Evolutionary conservation across 1,140 invertebrate genomes (phyloP), one percentile per base, ranked within the genome.

Genomic region (Drosophila triauraria): DNA sequence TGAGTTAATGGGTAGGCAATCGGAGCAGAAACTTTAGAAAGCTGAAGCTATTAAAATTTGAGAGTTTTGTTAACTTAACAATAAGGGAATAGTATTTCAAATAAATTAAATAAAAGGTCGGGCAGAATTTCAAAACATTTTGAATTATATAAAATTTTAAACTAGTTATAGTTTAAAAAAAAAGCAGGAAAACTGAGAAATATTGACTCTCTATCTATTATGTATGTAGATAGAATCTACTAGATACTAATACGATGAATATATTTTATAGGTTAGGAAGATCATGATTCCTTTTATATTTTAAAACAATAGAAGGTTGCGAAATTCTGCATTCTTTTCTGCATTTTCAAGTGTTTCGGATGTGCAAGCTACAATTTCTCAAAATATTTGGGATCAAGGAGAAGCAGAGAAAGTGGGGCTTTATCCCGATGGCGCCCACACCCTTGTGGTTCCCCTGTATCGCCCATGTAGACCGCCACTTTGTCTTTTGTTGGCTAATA

Each of bases 401-500:
- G 5, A n/a, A 9, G 1, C 6, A 3, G 15, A 27, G 15, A 44
- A 64, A 58, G 42, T 62, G 32, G 10, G 48, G 25, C 9, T 10
- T 15, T 51, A 54, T 27, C 38, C 27, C 27, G 4, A 40, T 15
- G 7, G 35, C 38, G 10, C 27, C 25, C 44, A 62, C 35, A 32
- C 38, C 12, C 30, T n/a, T 25, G 35, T 10, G 35, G 53, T 40
- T 40, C 20, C 35, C 43, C 56, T 9, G 10, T 46, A 58, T 30
- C 32, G 13, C 9, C 60, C 35, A 27, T 56, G 27, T 38, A 72
- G 57, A 69, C 78, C 82, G 65, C 80, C 84, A 84, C 81, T 88
- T 90, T 88, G 85, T 88, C 84, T 90, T 88, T 80, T 90, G 77
- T 75, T 80, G 84, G 85, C 85, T 90, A 88, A 88, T 88, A 88